Evolutionary conservation across 2,113 vertebrate species (phyloP).

Genomic region (Maccullochella peelii): DNA sequence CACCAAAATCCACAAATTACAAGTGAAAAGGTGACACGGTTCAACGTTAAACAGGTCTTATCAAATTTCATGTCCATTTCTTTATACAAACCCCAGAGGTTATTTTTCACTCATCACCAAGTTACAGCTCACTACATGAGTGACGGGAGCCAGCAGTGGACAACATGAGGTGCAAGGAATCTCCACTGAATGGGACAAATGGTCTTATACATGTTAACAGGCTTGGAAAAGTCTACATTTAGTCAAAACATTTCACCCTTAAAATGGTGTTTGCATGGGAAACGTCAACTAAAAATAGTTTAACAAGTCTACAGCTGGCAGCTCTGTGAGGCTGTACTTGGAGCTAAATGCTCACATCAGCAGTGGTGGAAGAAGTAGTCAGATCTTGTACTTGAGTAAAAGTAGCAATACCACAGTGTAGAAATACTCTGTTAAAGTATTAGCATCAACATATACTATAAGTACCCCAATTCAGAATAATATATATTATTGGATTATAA

Average conservation of each 20-base stretch:
- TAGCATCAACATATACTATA: no score
- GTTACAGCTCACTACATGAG: slow-evolving; percentile 17
- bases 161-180: slow-evolving; percentile 9
- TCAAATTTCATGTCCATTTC: slow-evolving; percentile 9
- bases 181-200: background rate
- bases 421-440: background rate
- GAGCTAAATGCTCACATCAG: background rate
- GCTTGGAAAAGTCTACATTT: background rate
- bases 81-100: slow-evolving; percentile 13
- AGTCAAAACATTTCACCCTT: background rate
- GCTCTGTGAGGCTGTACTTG: background rate
- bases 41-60: slow-evolving; percentile 9
- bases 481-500: no score
- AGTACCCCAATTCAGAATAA: no score
- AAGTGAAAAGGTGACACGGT: background rate
- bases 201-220: background rate
- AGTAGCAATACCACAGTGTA: background rate
- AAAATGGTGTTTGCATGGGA: background rate
- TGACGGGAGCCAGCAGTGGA: background rate
- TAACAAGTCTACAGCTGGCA: background rate
- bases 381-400: no score
- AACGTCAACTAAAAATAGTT: background rate
- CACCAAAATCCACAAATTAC: slow-evolving; percentile 39
- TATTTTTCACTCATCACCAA: slow-evolving; percentile 34
- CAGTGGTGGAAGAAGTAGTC: background rate